Percentiles rank a stretch among this genome's conserved stretches.
These are phyloP conservation scores for Hypomesus transpacificus DNA, from an alignment of 2,113 vertebrate species.

Conservation along the genomic window DNA sequence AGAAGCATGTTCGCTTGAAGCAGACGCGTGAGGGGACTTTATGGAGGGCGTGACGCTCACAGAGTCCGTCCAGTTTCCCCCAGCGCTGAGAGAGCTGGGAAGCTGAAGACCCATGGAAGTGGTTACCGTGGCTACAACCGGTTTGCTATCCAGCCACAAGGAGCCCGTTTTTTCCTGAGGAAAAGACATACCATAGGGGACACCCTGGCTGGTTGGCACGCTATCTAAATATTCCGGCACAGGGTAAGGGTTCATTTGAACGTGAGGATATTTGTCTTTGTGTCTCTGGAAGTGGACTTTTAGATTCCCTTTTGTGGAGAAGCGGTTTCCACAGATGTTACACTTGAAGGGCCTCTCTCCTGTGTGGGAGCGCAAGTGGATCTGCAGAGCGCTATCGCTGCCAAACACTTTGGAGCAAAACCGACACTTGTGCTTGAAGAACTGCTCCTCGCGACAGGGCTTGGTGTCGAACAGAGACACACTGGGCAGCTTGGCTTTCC, in stretches of 20 bases:
- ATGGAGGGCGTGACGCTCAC: slow-evolving; percentile 81
- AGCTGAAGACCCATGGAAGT: slow-evolving; percentile 82
- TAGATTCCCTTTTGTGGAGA: slow-evolving; percentile 98
- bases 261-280: slow-evolving; percentile 96
- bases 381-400: slow-evolving; percentile 98
- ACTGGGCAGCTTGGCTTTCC: slow-evolving; percentile 87
- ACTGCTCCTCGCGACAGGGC: slow-evolving; percentile 88
- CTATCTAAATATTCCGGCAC: slow-evolving; percentile 98
- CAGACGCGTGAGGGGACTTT: slow-evolving; percentile 82
- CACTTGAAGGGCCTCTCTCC: slow-evolving; percentile 98
- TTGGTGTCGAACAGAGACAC: slow-evolving; percentile 90
- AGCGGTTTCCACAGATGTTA: slow-evolving; percentile 98
- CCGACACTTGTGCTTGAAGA: slow-evolving; percentile 98
- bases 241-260: slow-evolving; percentile 98
- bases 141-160: slow-evolving; percentile 93
- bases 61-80: slow-evolving; percentile 78
- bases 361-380: slow-evolving; percentile 96
- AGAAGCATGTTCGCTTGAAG: slow-evolving; percentile 83
- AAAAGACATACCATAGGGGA: slow-evolving; percentile 95
- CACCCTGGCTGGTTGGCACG: slow-evolving; percentile 93
- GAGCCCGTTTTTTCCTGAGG: slow-evolving; percentile 88
- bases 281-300: slow-evolving; percentile 99
- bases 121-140: slow-evolving; percentile 78
- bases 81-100: slow-evolving; percentile 73
- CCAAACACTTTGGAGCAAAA: slow-evolving; percentile 99